Evolutionary conservation across 1,140 invertebrate species (phyloP), one percentile per base, ranked within the genome.

Genomic region (Drosophila gunungcola): DNA sequence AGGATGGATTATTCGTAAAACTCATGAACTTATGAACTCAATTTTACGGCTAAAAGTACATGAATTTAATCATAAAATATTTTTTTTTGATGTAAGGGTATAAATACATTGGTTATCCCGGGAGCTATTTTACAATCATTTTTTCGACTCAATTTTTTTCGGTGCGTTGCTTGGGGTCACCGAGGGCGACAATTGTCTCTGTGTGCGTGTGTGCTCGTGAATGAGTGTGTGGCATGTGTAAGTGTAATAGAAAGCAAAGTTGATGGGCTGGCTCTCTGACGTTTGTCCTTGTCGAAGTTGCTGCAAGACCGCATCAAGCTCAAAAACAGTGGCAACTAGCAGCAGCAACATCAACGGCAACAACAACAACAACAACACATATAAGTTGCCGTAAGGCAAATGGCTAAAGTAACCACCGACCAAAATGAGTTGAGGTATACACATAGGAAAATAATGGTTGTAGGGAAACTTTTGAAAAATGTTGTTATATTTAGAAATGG

Each of bases 221-320:
- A 65, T 60, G 68, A 58, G 78, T 53, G 72, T 85, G 62, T 72
- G 78, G 85, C 84, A 67, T 73, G 81, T 83, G 79, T 77, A 89
- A 88, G 84, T 83, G 83, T 89, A 86, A 86, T 86, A 88, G 83
- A 86, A 86, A 86, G 83, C 76, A 76, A 83, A 86, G 70, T 62
- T 86, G 83, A 76, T 79, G 83, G 81, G 69, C 63, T 80, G 81
- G 77, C 68, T 49, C 77, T 45, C 72, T 62, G 60, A 61, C 63
- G 72, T 75, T 77, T 48, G 58, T 68, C 52, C 63, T 60, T 52
- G 61, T 27, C 45, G 74, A 78, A 82, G 79, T 67, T 61, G 78
- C 77, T 62, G 61, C 65, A 52, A 63, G 78, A 83, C 80, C 80
- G 60, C 80, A 82, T 70, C 79, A 73, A 67, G 52, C 48, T 56